Percentiles rank a stretch among this genome's conserved stretches.
Conservation (phyloP, 1,140 invertebrate genomes). For the Lysiphlebus fabarum region DNA sequence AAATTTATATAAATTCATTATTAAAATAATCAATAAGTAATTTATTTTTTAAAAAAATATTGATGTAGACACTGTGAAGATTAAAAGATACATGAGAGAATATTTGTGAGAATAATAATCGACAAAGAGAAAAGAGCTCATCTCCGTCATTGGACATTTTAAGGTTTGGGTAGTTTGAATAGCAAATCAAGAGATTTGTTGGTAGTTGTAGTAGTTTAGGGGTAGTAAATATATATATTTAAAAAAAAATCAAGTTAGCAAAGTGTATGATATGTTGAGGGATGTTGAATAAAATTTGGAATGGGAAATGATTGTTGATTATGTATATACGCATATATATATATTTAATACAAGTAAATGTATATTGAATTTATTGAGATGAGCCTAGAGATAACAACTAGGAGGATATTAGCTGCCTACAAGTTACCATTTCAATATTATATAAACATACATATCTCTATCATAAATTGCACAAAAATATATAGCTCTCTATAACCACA, state of each 20-base stretch:
- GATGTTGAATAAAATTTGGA: constrained; percentile 7
- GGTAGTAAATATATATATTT: constrained; percentile 16
- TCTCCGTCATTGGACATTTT: constrained; percentile 33
- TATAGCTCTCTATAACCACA: too few relatives aligned
- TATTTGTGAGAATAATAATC: constrained; percentile 13
- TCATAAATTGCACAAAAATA: constrained; percentile 24
- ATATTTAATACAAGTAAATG: constrained; percentile 52
- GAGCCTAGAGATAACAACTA: constrained; percentile 55
- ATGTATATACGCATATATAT: neutral
- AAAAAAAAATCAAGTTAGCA: constrained; percentile 10
- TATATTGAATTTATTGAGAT: constrained; percentile 60
- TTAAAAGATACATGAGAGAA: constrained; percentile 3
- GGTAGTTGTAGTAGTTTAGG: constrained; percentile 14
- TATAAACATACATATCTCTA: too few relatives aligned
- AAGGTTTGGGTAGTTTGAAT: neutral
- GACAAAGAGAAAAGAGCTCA: constrained; percentile 34
- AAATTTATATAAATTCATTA: constrained; percentile 1
- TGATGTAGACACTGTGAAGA: neutral
- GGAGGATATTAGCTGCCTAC: constrained; percentile 57
- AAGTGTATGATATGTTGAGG: neutral
- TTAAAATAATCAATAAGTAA: neutral
- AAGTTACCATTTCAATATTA: constrained; percentile 41
- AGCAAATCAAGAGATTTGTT: constrained; percentile 15
- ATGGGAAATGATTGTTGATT: neutral
- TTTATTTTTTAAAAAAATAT: neutral